These are phyloP conservation scores for Chinchilla lanigera DNA, from an alignment of 2,113 vertebrate genomes.

Conservation along the genomic window DNA sequence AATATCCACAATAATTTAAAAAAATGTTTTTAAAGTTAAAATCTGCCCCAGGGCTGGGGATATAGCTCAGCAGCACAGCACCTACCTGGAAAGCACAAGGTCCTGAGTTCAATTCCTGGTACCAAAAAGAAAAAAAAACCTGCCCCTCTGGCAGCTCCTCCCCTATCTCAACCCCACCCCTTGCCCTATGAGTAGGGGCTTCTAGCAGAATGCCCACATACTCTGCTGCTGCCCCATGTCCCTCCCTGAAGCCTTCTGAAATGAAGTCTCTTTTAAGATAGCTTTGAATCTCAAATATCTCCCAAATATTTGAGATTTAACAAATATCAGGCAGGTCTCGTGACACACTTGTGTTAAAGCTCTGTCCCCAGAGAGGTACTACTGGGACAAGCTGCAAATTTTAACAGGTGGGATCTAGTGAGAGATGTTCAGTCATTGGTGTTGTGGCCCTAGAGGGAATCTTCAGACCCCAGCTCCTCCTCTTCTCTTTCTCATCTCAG, in stretches of 20 bases:
- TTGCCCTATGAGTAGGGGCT: neutral
- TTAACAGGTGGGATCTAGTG: neutral
- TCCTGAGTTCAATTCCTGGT: no score
- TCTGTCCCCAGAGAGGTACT: neutral
- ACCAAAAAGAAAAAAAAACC: no score
- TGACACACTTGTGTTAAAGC: no score
- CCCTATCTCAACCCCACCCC: no score
- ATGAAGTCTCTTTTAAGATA: neutral
- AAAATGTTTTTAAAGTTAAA: neutral
- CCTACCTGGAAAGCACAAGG: no score
- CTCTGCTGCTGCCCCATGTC: neutral
- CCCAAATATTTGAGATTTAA: no score
- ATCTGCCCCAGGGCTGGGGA: neutral
- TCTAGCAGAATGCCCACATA: no score
- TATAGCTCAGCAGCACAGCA: no score
- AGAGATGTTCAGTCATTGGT: neutral
- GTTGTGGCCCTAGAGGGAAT: neutral
- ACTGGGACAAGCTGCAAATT: neutral
- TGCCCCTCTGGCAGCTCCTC: no score
- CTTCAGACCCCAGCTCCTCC: neutral
- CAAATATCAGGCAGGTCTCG: no score
- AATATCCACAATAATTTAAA: neutral
- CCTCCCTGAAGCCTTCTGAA: neutral
- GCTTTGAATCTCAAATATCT: neutral
- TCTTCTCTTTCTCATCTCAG: neutral